Evolutionary conservation across 1,140 invertebrate genomes (phyloP), one percentile per base, ranked within the genome.

Genomic region (Riptortus pedestris): DNA sequence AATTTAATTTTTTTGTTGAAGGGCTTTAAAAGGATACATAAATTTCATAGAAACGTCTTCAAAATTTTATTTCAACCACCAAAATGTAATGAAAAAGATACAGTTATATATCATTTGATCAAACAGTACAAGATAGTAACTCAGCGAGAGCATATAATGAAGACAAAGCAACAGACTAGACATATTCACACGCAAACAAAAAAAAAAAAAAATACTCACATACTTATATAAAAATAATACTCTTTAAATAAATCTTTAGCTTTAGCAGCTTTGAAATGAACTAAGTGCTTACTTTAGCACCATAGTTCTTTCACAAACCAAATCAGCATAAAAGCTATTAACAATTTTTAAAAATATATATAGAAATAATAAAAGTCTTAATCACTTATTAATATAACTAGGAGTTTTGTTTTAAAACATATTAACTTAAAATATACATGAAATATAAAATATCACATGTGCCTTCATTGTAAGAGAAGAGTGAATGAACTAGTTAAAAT

Each of bases 181-280:
- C 7, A 47, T 47, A 47, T 47, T 47, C 45, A 47, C 45, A 47
- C 45, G n/a, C n/a, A n/a, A n/a, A n/a, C n/a, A n/a, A n/a, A n/a
- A n/a, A n/a, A n/a, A n/a, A 47, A 47, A 47, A 47, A 38, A 47
- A 47, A 47, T 47, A 47, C 45, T 47, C 45, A 47, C 45, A 47
- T 45, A 45, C 45, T 47, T 22, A 47, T 47, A 47, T n/a, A 47
- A 47, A 47, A 47, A 47, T 47, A 47, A 47, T 47, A 47, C 45
- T 47, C 45, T 47, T 47, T 47, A 47, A 47, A 47, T 47, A 47
- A 47, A 47, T 47, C 45, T 47, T 47, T n/a, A 20, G n/a, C 45
- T 20, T n/a, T 47, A 47, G n/a, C n/a, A n/a, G n/a, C n/a, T n/a
- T n/a, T n/a, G n/a, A n/a, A n/a, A n/a, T n/a, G n/a, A n/a, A n/a